phyloP scores from a whole-genome alignment of 2,888 invertebrate genomes.

The Drosophila mimica region DNA sequence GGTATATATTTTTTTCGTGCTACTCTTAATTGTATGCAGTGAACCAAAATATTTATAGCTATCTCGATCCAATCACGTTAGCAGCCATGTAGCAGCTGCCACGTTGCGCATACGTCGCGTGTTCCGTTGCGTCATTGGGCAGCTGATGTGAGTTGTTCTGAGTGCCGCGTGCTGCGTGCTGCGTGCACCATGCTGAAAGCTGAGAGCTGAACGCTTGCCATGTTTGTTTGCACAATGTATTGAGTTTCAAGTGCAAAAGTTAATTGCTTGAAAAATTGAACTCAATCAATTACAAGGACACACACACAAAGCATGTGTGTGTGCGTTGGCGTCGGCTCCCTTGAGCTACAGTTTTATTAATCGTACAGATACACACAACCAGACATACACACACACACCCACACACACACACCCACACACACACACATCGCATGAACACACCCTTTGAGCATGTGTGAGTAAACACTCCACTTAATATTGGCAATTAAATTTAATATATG shows the following conservation, averaged over 20 bases:
- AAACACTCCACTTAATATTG: constrained; percentile 56
- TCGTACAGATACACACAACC: neutral
- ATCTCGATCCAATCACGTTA: constrained; percentile 26
- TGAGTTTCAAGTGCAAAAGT: constrained; percentile 67
- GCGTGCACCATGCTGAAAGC: no score
- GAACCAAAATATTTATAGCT: constrained; percentile 10
- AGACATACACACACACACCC: neutral
- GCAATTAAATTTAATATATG: constrained; percentile 57
- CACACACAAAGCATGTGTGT: constrained; percentile 6
- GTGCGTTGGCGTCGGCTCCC: constrained; percentile 12
- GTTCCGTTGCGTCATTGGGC: constrained; percentile 21
- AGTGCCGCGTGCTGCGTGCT: neutral
- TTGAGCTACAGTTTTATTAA: constrained; percentile 20
- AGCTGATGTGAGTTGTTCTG: neutral
- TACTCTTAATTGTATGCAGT: constrained; percentile 6
- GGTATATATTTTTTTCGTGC: neutral
- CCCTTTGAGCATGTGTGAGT: constrained; percentile 12
- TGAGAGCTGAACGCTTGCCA: constrained; percentile 16
- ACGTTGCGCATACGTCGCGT: constrained; percentile 47
- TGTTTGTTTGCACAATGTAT: constrained; percentile 68
- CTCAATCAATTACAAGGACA: constrained; percentile 72
- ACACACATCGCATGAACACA: constrained; percentile 21
- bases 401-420: neutral
- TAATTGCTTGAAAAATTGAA: constrained; percentile 79
- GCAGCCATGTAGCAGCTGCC: constrained; percentile 13